These are phyloP conservation scores for Drosophila littoralis DNA, from an alignment of 1,140 invertebrate genomes.

Conservation along the genomic window DNA sequence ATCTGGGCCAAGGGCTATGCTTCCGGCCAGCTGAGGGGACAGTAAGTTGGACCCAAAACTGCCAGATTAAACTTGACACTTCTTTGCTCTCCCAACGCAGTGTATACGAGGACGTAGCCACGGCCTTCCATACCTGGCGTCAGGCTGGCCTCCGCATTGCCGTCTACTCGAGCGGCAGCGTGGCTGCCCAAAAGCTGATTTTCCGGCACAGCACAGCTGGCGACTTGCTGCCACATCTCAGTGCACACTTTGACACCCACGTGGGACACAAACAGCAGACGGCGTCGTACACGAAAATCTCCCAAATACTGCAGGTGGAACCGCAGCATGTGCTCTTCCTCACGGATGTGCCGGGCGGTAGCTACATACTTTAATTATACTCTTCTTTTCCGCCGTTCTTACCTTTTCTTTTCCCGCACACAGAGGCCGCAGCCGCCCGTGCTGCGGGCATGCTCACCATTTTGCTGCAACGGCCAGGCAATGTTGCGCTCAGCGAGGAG, in stretches of 20 bases:
- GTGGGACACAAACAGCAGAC: conserved; percentile 91
- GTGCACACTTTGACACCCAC: conserved; percentile 94
- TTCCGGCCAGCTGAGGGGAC: conserved; percentile 90
- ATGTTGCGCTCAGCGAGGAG: conserved; percentile 85
- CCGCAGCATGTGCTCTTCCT: conserved; percentile 91
- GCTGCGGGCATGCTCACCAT: conserved; percentile 89
- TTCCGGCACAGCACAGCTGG: conserved; percentile 91
- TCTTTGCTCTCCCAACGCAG: conserved; percentile 85
- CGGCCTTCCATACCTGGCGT: conserved; percentile 89
- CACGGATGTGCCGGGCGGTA: conserved; percentile 92
- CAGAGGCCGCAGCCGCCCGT: conserved; percentile 93
- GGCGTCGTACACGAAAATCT: conserved; percentile 91
- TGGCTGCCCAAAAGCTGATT: conserved; percentile 95
- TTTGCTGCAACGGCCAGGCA: conserved; percentile 91
- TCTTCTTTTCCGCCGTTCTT: background rate
- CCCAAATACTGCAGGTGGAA: conserved; percentile 87
- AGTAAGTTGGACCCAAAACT: conserved; percentile 88
- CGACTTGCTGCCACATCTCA: conserved; percentile 90
- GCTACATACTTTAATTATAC: background rate
- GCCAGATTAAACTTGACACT: conserved; percentile 14
- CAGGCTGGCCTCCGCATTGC: conserved; percentile 89
- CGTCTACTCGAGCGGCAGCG: conserved; percentile 96
- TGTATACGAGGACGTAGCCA: conserved; percentile 93
- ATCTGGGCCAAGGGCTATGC: conserved; percentile 95
- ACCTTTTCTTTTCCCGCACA: conserved; percentile 23